A percentile compares a stretch with the other conserved stretches of the same genome.
These are phyloP conservation scores for Amphimedon queenslandica DNA, from an alignment of 37 sponge, comb jelly and placozoan genomes.

Conservation along the genomic window DNA sequence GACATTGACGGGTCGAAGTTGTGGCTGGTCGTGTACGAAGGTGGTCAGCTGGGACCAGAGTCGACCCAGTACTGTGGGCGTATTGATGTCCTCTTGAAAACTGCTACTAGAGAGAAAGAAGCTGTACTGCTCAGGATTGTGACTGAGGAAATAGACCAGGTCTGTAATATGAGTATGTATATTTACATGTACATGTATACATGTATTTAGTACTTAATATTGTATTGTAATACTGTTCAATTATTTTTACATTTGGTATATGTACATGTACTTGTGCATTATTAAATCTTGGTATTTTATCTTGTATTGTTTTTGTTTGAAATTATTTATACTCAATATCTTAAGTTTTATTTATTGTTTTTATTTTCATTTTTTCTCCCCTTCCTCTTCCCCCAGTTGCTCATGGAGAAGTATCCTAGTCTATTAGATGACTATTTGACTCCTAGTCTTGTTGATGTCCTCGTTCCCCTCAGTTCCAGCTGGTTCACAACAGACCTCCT, in stretches of 20 bases:
- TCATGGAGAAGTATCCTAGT: conserved; percentile 26
- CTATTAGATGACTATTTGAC: conserved; percentile 12
- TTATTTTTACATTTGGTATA: too few relatives aligned
- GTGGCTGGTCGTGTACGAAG: conserved; percentile 18
- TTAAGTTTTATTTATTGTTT: not conserved
- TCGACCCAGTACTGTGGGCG: conserved; percentile 35
- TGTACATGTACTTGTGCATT: too few relatives aligned
- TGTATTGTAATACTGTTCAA: too few relatives aligned
- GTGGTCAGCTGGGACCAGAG: conserved; percentile 22
- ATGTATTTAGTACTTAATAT: too few relatives aligned
- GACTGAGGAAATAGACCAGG: conserved; percentile 35
- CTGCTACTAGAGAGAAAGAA: conserved; percentile 11
- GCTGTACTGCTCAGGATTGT: conserved; percentile 23
- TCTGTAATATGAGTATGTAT: conserved; percentile 7
- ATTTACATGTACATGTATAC: not conserved
- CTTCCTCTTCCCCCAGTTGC: conserved; percentile 14
- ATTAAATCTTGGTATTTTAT: too few relatives aligned
- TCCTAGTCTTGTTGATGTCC: conserved; percentile 28
- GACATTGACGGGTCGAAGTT: conserved; percentile 19
- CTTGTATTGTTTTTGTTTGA: too few relatives aligned
- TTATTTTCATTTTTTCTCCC: not conserved
- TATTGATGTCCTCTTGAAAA: conserved; percentile 29
- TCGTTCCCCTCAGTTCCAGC: conserved; percentile 2
- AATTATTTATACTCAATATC: not conserved
- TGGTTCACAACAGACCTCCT: not conserved